Conservation (phyloP, 2,888 invertebrate genomes). For the Andrena camellia region DNA sequence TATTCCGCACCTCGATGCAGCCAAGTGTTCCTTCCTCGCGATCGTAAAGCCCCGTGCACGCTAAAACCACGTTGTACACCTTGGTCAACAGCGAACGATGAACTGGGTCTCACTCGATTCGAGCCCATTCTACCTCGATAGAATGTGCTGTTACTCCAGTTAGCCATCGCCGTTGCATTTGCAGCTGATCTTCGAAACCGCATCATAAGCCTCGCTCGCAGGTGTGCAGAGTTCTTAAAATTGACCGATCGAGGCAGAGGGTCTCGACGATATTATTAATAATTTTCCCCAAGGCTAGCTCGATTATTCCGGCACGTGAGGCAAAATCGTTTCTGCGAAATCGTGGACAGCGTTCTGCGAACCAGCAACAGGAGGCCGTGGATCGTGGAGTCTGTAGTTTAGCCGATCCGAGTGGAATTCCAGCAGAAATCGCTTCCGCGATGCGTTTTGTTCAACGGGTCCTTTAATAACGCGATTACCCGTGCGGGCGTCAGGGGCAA, state of each 20-base stretch:
- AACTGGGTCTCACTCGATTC: too few species aligned
- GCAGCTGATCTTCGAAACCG: too few species aligned
- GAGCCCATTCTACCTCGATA: too few species aligned
- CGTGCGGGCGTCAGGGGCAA: background rate
- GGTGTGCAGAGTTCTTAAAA: background rate
- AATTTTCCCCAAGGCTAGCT: conserved; percentile 45
- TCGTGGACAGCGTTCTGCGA: conserved; percentile 12
- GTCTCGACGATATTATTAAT: conserved; percentile 17
- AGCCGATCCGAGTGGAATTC: conserved; percentile 54
- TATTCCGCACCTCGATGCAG: conserved; percentile 58
- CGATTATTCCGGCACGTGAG: conserved; percentile 39
- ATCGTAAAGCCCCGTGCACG: conserved; percentile 26
- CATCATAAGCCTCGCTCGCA: background rate
- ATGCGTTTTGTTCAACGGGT: conserved; percentile 18
- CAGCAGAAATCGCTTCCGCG: conserved; percentile 35
- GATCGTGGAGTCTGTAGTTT: background rate
- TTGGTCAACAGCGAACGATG: too few species aligned
- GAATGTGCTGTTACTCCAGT: too few species aligned
- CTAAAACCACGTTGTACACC: background rate
- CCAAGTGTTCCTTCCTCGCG: conserved; percentile 36
- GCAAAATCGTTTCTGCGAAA: conserved; percentile 46
- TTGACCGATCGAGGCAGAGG: background rate
- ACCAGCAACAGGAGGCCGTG: background rate
- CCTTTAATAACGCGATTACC: conserved; percentile 15
- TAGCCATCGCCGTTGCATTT: too few species aligned